Evolutionary conservation across 2,797 vertebrate species (phyloP), one percentile per base, ranked within the genome.

Genomic region (Epinephelus malabaricus): DNA sequence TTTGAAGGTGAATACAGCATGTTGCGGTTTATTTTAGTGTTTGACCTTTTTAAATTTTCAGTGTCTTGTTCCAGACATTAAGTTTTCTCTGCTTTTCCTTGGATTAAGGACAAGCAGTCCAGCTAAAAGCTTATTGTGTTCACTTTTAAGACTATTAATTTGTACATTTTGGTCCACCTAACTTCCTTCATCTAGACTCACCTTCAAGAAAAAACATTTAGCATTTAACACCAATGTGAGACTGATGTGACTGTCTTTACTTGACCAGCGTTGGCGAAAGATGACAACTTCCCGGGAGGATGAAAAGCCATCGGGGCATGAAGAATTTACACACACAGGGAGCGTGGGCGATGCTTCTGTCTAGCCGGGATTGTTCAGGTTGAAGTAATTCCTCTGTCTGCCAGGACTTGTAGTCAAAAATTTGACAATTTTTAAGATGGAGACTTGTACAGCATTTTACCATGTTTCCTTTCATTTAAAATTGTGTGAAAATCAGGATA

Each of bases 261-360:
- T 68, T 81, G 77, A 70, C 69, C 92, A 98, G 97, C 96, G 96
- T 71, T 96, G 97, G 94, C 93, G 83, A 72, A 94, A 86, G 91
- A 98, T 98, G 96, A 96, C 94, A 50, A 95, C 95, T 40, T 86
- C 96, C 59, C 91, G 30, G 49, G 86, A 94, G 78, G 96, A 94
- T 27, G 12, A 23, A 23, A 92, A 73, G 7, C 23, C 89, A 69
- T 87, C 94, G 23, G 92, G 91, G 67, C 91, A 90, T 65, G 95
- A 96, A 0, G 93, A 95, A 63, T 86, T 95, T 23, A 94, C 94
- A 34, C 90, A 88, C 63, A 89, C 86, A 30, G 92, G 73, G 70
- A 88, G 79, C 62, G 79, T 92, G 74, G 91, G 82, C 8, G 95
- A 96, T 78, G 94, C 89, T 73, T 87, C 90, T 23, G 95, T 96